Evolutionary conservation across 2,113 vertebrate species (phyloP).

Genomic region (Tyto alba): DNA sequence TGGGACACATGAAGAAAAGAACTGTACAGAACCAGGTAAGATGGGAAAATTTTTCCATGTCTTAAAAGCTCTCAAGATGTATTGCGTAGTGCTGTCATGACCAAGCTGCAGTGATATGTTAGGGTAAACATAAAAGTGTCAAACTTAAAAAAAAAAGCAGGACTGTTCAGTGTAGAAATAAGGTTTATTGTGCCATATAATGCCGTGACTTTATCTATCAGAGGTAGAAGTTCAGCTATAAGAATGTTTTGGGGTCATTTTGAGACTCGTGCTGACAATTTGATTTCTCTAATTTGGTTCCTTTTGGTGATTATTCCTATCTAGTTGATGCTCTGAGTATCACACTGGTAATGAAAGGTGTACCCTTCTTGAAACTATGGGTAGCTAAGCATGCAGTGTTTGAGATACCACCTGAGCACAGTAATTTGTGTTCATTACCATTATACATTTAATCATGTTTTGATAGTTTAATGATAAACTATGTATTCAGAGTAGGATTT

Average conservation of each 20-base stretch:
- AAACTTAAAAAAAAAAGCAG: neutral
- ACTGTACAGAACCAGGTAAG: conserved; percentile 92
- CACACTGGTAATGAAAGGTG: neutral
- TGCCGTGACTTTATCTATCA: neutral
- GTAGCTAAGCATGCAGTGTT: neutral
- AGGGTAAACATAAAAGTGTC: neutral
- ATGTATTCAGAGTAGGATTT: neutral
- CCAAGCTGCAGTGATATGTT: neutral
- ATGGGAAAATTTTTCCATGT: neutral
- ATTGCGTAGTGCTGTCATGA: neutral
- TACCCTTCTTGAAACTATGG: neutral
- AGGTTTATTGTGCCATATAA: neutral
- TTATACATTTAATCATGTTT: neutral
- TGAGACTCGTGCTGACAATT: neutral
- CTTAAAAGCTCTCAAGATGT: neutral
- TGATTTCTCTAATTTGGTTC: neutral
- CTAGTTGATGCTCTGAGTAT: neutral
- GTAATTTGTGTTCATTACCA: neutral
- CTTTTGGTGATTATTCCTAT: neutral
- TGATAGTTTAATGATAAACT: neutral
- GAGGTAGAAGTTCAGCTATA: neutral
- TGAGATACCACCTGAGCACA: neutral
- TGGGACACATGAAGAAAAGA: conserved; percentile 75
- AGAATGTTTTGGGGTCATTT: neutral
- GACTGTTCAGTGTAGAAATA: neutral